Conservation (phyloP, 2,888 invertebrate genomes). For the Helicoverpa assulta region DNA sequence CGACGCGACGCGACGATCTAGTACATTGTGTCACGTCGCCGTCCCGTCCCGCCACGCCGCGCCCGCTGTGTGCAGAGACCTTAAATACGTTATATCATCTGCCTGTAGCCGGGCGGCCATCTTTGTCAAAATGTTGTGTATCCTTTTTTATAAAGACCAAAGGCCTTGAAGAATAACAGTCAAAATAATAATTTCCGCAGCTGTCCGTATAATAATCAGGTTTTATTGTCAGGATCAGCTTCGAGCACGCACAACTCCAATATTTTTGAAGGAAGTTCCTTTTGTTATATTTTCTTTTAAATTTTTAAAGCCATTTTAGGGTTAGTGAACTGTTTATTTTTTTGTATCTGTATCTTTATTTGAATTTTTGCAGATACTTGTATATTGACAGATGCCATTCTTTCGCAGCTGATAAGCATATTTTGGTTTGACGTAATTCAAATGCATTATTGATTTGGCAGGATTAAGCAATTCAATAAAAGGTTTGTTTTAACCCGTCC, state of each 20-base stretch:
- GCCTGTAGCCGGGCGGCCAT: slow-evolving; percentile 11
- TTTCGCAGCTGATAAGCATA: slow-evolving; percentile 12
- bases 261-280: slow-evolving; percentile 19
- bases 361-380: slow-evolving; percentile 24
- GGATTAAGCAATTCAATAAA: slow-evolving; percentile 18
- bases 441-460: slow-evolving; percentile 35
- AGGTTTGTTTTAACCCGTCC: slow-evolving; percentile 21
- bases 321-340: slow-evolving; percentile 50
- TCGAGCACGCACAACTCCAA: slow-evolving; percentile 19
- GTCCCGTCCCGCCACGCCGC: no score
- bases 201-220: slow-evolving; percentile 55
- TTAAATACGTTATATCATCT: slow-evolving; percentile 17
- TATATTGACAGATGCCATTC: slow-evolving; percentile 1
- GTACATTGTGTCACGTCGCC: no score
- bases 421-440: slow-evolving; percentile 46
- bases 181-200: slow-evolving; percentile 56
- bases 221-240: slow-evolving; percentile 53
- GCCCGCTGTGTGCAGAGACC: no score
- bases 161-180: slow-evolving; percentile 47
- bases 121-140: slow-evolving; percentile 15
- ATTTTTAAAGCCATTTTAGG: slow-evolving; percentile 22
- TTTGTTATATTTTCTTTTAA: slow-evolving; percentile 40
- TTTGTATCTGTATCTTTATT: slow-evolving; percentile 17
- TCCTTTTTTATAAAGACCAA: slow-evolving; percentile 21
- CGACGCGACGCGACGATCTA: no score